Evolutionary conservation across 2,888 invertebrate genomes (phyloP).

Genomic region (Acleris holmiana): DNA sequence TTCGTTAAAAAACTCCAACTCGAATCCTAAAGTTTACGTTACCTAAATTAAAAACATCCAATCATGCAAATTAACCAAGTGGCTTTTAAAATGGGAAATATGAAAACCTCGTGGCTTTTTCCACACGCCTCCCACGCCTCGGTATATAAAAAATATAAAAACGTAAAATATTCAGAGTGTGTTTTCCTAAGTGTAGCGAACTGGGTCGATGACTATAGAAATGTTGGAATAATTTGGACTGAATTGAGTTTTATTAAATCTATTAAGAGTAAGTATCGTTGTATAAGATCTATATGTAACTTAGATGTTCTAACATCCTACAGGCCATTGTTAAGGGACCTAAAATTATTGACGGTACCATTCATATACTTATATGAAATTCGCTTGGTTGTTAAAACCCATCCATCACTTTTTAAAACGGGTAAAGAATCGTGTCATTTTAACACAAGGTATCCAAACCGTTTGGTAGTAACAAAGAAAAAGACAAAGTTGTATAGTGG

Average conservation of each 20-base stretch:
- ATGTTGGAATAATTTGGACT: constrained; percentile 11
- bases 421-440: no score
- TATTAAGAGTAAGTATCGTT: neutral
- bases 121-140: constrained; percentile 49
- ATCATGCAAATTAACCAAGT: constrained; percentile 27
- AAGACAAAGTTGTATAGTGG: no score
- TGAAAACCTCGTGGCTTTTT: constrained; percentile 26
- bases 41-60: neutral
- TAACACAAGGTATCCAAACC: no score
- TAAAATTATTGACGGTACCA: no score
- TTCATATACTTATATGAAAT: no score
- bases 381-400: no score
- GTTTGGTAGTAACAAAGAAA: no score
- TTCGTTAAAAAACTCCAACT: neutral
- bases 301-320: no score
- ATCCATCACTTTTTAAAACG: no score
- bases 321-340: no score
- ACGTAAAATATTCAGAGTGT: constrained; percentile 53
- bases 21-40: neutral
- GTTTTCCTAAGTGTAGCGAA: constrained; percentile 18
- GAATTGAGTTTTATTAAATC: constrained; percentile 10
- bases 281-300: no score
- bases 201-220: constrained; percentile 29
- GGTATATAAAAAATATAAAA: constrained; percentile 52
- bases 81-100: constrained; percentile 17